These are phyloP conservation scores for Diorhabda elongata DNA, from an alignment of 1,140 invertebrate genomes.

Conservation along the genomic window DNA sequence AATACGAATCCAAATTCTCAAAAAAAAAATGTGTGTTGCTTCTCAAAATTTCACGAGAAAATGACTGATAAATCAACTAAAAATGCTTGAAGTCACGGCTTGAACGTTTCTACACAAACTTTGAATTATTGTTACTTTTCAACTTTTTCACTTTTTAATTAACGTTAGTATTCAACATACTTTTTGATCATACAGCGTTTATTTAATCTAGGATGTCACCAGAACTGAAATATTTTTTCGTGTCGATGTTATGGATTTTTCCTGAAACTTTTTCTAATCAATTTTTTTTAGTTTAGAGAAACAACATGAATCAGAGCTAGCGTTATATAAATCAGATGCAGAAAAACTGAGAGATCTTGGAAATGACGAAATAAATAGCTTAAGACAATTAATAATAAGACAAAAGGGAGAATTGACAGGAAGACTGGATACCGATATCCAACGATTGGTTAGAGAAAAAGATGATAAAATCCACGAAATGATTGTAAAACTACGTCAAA, in stretches of 20 bases:
- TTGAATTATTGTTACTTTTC: too few species aligned
- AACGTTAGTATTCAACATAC: too few species aligned
- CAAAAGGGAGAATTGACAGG: conserved; percentile 44
- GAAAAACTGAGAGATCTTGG: conserved; percentile 46
- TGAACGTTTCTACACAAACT: too few species aligned
- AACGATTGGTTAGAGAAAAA: conserved; percentile 49
- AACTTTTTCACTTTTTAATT: too few species aligned
- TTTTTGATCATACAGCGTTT: too few species aligned
- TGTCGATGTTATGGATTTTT: neutral
- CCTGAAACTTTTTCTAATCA: neutral
- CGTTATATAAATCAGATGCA: conserved; percentile 50
- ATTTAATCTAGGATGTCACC: too few species aligned
- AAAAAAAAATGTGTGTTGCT: too few species aligned
- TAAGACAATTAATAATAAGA: conserved; percentile 46
- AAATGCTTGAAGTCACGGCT: too few species aligned
- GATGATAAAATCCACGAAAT: conserved; percentile 51
- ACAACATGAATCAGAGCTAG: conserved; percentile 51
- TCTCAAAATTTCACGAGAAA: too few species aligned
- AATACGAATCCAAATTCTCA: too few species aligned
- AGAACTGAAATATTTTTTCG: too few species aligned
- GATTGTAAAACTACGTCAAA: conserved; percentile 40
- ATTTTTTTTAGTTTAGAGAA: conserved; percentile 47
- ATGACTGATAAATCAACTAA: too few species aligned
- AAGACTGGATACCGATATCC: conserved; percentile 44
- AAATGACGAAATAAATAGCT: conserved; percentile 35